Evolutionary conservation across 1,140 invertebrate species (phyloP).

Genomic region (Epicauta chinensis): DNA sequence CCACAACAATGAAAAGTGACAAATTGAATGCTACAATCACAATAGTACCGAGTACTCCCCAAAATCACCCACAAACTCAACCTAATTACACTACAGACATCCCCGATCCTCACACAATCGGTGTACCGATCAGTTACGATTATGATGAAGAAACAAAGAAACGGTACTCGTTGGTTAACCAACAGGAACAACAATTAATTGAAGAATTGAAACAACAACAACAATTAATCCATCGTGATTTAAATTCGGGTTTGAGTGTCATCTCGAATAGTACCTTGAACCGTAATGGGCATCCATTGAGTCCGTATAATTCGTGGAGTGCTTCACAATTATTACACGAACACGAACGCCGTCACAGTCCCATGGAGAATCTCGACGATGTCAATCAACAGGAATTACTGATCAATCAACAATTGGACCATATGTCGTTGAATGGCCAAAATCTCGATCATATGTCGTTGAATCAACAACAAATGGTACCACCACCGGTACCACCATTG

Average conservation of each 20-base stretch:
- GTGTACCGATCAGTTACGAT: conserved; percentile 39
- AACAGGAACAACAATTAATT: conserved; percentile 42
- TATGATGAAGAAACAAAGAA: conserved; percentile 46
- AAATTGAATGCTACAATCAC: conserved; percentile 40
- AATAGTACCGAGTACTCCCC: conserved; percentile 38
- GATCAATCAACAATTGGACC: conserved; percentile 32
- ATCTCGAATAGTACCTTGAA: conserved; percentile 42
- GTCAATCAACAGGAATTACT: conserved; percentile 33
- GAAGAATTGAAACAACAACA: conserved; percentile 43
- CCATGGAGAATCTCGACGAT: conserved; percentile 41
- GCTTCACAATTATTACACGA: conserved; percentile 54
- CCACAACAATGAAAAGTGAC: conserved; percentile 32
- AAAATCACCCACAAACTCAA: conserved; percentile 29
- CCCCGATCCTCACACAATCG: conserved; percentile 41
- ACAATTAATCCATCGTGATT: conserved; percentile 29
- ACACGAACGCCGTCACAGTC: conserved; percentile 51
- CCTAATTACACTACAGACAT: conserved; percentile 29
- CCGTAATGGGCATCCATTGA: conserved; percentile 43
- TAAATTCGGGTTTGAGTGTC: conserved; percentile 39
- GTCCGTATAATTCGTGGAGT: conserved; percentile 52
- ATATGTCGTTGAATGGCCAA: conserved; percentile 39
- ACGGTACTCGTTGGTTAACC: conserved; percentile 45
- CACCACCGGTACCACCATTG: conserved; percentile 41
- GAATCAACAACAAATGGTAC: conserved; percentile 33
- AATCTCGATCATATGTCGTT: conserved; percentile 40